Conservation (phyloP, 1,140 invertebrate species). For the Teleopsis dalmanni region DNA sequence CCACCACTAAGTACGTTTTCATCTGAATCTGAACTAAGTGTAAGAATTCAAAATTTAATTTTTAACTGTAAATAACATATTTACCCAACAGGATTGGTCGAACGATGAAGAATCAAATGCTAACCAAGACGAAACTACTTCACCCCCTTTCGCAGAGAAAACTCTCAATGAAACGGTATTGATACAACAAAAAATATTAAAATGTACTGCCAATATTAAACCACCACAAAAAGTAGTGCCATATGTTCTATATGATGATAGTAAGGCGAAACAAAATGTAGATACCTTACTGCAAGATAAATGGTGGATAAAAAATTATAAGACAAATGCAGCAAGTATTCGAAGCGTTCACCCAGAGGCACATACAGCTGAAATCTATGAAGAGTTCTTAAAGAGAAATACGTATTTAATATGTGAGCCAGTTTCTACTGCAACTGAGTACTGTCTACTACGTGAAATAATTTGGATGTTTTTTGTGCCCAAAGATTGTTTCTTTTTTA, state of each 20-base stretch:
- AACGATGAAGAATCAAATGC: slow-evolving; percentile 9
- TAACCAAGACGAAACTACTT: no score
- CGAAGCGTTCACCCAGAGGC: slow-evolving; percentile 9
- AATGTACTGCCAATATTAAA: no score
- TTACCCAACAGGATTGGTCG: slow-evolving; percentile 18
- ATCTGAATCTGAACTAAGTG: slow-evolving; percentile 15
- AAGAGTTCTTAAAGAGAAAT: slow-evolving; percentile 15
- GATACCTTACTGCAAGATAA: slow-evolving; percentile 14
- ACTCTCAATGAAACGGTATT: no score
- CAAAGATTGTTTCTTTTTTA: slow-evolving; percentile 29
- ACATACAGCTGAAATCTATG: slow-evolving; percentile 26
- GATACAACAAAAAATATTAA: no score
- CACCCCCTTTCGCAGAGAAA: no score
- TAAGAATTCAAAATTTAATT: slow-evolving; percentile 1
- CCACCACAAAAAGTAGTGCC: slow-evolving; percentile 1
- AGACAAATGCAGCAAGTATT: slow-evolving; percentile 1
- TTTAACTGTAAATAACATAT: no score
- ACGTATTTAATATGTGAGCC: slow-evolving; percentile 7
- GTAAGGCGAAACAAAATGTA: not conserved
- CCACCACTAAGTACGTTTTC: slow-evolving; percentile 1
- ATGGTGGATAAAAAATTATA: slow-evolving; percentile 22
- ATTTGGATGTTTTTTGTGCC: slow-evolving; percentile 36
- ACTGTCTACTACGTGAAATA: slow-evolving; percentile 30
- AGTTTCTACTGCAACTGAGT: slow-evolving; percentile 26
- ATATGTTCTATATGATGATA: not conserved